These are phyloP conservation scores for Florisuga fusca DNA, from an alignment of 2,797 vertebrate genomes.

Conservation along the genomic window DNA sequence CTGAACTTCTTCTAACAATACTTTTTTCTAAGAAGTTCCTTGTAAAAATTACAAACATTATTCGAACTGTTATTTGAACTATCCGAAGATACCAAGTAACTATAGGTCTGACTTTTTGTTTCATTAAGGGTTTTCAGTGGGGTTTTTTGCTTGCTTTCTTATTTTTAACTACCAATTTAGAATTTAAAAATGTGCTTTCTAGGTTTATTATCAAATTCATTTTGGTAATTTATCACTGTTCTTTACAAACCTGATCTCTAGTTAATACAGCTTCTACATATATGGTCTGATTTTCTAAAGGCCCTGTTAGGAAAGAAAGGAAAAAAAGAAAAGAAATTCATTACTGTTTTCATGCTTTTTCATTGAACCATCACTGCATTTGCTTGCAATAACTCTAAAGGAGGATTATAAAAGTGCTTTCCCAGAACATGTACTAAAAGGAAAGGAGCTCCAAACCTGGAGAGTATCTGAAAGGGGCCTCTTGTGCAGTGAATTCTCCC, in stretches of 20 bases:
- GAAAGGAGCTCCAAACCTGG: conserved; percentile 53
- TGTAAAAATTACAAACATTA: background rate
- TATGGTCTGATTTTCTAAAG: conserved; percentile 66
- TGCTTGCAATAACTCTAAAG: conserved; percentile 27
- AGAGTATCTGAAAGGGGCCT: conserved; percentile 59
- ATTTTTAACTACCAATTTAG: background rate
- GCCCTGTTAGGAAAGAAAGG: conserved; percentile 11
- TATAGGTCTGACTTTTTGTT: background rate
- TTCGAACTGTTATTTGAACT: background rate
- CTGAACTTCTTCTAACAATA: background rate
- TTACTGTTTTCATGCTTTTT: conserved; percentile 59
- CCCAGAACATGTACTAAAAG: conserved; percentile 47
- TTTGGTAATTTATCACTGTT: conserved; percentile 29
- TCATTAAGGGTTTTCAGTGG: too few relatives aligned
- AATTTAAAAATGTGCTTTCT: background rate
- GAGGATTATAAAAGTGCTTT: conserved; percentile 47
- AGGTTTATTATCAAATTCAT: conserved; percentile 29
- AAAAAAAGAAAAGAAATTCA: conserved; percentile 3
- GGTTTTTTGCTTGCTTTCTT: too few relatives aligned
- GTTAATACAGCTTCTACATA: conserved; percentile 49
- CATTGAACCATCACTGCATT: conserved; percentile 47
- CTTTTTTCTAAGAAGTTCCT: background rate
- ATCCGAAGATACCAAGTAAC: background rate
- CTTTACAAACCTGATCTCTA: conserved; percentile 29
- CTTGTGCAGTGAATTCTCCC: conserved; percentile 44